Conservation (phyloP, 1,140 invertebrate species). For the Pomacea maculata region DNA sequence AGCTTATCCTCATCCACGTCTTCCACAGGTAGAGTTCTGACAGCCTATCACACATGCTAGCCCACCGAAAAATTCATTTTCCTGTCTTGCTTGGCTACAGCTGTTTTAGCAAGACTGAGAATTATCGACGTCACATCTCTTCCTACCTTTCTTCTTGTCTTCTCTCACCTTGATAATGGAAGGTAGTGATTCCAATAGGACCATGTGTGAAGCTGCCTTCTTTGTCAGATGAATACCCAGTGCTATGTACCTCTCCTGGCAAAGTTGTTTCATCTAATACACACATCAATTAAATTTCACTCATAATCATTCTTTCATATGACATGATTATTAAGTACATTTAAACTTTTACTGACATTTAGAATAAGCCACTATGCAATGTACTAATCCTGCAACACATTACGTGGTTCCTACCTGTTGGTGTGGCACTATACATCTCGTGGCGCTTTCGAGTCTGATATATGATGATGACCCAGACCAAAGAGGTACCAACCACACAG, state of each 20-base stretch:
- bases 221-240: constrained; percentile 55
- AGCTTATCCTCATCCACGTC: no score
- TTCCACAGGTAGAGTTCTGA: no score
- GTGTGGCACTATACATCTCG: constrained; percentile 60
- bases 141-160: not conserved
- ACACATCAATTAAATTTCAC: constrained; percentile 7
- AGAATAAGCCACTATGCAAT: no score
- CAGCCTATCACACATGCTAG: no score
- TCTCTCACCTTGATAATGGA: constrained; percentile 47
- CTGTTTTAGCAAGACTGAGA: not conserved
- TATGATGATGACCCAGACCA: constrained; percentile 92
- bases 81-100: no score
- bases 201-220: constrained; percentile 52
- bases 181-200: constrained; percentile 36
- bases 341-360: no score
- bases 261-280: constrained; percentile 56
- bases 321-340: no score
- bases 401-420: constrained; percentile 36
- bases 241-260: constrained; percentile 55
- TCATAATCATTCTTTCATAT: no score
- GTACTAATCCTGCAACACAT: no score
- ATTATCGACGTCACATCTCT: not conserved
- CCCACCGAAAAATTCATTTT: no score
- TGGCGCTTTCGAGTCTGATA: constrained; percentile 76
- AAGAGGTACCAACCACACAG: constrained; percentile 87